Percentiles rank a stretch among this genome's conserved stretches.
These are phyloP conservation scores for Papilio polyxenes DNA, from an alignment of 1,140 invertebrate genomes.

Conservation along the genomic window DNA sequence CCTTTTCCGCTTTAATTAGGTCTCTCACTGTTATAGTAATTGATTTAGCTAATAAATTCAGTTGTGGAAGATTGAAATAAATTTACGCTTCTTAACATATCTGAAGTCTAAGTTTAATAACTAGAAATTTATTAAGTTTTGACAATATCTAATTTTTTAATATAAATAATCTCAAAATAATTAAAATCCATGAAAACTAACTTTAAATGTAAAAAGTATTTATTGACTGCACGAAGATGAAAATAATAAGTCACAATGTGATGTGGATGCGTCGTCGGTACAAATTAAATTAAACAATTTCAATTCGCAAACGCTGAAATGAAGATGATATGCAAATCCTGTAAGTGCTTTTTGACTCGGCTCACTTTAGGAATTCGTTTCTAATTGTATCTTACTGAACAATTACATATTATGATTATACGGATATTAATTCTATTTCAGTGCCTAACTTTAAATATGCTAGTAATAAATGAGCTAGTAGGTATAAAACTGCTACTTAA, in stretches of 20 bases:
- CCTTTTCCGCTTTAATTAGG: not conserved
- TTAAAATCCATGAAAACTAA: not conserved
- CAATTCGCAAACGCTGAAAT: constrained; percentile 59
- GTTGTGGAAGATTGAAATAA: not conserved
- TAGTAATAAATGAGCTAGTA: no score
- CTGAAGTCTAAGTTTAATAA: no score
- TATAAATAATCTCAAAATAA: not conserved
- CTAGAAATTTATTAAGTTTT: no score
- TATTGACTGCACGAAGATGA: not conserved
- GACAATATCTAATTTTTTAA: not conserved
- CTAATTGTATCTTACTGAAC: constrained; percentile 49
- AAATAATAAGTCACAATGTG: constrained; percentile 48
- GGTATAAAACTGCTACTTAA: no score
- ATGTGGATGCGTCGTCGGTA: constrained; percentile 47
- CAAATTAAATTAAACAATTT: constrained; percentile 69
- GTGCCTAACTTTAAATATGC: not conserved
- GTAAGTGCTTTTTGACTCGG: constrained; percentile 44
- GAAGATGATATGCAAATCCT: constrained; percentile 68
- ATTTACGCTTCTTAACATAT: not conserved
- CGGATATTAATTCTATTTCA: not conserved
- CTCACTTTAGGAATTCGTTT: constrained; percentile 47
- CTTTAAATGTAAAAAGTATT: not conserved
- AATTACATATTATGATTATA: constrained; percentile 11
- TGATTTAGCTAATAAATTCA: not conserved
- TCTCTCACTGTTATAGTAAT: not conserved